Conservation (phyloP, 2,113 vertebrate genomes). For the Pteropus alecto region DNA sequence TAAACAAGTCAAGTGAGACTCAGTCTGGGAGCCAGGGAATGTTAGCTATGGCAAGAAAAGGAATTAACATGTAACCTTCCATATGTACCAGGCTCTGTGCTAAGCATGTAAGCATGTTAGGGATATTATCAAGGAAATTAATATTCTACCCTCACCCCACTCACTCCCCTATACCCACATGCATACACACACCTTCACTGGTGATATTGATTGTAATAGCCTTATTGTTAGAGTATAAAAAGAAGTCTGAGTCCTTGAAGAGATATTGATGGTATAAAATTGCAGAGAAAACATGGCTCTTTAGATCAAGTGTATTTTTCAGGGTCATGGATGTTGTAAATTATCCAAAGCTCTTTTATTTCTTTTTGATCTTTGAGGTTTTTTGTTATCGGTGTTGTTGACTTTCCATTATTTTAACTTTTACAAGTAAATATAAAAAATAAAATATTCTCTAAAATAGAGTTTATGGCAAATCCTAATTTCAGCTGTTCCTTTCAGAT, state of each 20-base stretch:
- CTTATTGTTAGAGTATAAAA: neutral
- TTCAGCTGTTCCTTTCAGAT: neutral
- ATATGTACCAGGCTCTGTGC: neutral
- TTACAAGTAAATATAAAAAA: neutral
- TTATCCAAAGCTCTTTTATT: conserved; percentile 8
- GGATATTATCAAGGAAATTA: neutral
- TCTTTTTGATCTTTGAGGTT: neutral
- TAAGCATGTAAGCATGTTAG: neutral
- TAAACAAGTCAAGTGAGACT: conserved; percentile 70
- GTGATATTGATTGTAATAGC: neutral
- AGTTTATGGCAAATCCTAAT: neutral
- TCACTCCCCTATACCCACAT: neutral
- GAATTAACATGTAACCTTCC: neutral
- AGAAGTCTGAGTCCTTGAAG: neutral
- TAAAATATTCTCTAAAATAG: neutral
- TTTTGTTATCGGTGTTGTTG: neutral
- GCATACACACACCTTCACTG: neutral
- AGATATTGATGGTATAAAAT: neutral
- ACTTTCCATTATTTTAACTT: conserved; percentile 7
- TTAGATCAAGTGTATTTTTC: neutral
- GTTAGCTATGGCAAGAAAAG: neutral
- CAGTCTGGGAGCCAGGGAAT: neutral
- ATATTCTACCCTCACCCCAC: neutral
- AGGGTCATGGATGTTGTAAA: neutral
- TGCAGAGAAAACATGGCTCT: neutral